A percentile compares a stretch with the other conserved stretches of the same genome.
Conservation (phyloP, 2,888 invertebrate genomes). For the Carterocephalus palaemon region DNA sequence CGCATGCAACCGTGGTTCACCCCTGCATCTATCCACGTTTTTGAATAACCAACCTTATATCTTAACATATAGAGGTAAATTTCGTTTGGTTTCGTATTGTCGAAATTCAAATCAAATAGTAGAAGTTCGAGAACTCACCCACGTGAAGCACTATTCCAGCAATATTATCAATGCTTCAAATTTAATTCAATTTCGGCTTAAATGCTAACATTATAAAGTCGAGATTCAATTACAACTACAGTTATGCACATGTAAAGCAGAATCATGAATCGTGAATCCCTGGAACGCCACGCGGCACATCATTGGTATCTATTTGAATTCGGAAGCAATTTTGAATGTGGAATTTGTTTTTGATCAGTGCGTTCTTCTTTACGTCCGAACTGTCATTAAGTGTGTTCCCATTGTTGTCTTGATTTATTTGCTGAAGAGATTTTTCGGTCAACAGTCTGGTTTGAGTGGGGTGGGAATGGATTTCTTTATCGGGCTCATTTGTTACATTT, state of each 20-base stretch:
- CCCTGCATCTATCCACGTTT: neutral
- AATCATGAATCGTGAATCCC: conserved; percentile 33
- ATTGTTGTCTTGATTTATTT: conserved; percentile 64
- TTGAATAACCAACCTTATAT: conserved; percentile 25
- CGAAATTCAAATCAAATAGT: conserved; percentile 18
- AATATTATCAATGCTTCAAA: neutral
- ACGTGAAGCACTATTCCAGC: neutral
- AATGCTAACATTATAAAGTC: conserved; percentile 8
- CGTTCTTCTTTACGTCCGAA: conserved; percentile 61
- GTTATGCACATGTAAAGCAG: too few species aligned
- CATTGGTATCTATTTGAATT: conserved; percentile 76
- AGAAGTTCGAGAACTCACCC: conserved; percentile 12
- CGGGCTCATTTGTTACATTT: neutral
- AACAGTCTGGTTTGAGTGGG: conserved; percentile 41
- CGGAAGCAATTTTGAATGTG: conserved; percentile 59
- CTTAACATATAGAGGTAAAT: conserved; percentile 9
- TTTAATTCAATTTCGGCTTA: neutral
- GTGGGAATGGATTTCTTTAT: conserved; percentile 49
- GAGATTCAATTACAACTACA: conserved; percentile 1
- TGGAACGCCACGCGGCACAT: conserved; percentile 67
- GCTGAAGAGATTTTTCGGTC: conserved; percentile 58
- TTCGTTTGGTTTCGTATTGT: conserved; percentile 11
- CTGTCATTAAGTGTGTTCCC: conserved; percentile 66
- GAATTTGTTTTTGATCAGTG: conserved; percentile 76
- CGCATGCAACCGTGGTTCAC: conserved; percentile 49